A percentile compares a stretch with the other conserved stretches of the same genome.
phyloP scores from a whole-genome alignment of 1,140 invertebrate species.

The Lanistes nyassanus region DNA sequence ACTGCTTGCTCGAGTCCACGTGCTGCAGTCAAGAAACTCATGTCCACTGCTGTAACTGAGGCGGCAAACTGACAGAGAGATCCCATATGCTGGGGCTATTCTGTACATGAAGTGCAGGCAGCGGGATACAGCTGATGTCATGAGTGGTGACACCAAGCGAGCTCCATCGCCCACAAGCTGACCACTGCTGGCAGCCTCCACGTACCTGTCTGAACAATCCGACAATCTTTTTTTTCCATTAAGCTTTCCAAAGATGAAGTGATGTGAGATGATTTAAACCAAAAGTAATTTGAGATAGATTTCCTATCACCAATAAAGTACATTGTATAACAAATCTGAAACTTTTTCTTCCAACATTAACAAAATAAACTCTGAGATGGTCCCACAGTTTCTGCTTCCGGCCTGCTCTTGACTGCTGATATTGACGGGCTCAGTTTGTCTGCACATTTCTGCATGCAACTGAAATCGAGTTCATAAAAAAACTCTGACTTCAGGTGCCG shows the following conservation, averaged over 20 bases:
- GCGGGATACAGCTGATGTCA: constrained; percentile 20
- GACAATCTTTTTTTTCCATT: neutral
- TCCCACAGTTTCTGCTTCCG: neutral
- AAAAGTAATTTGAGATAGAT: neutral
- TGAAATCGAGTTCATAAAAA: too few species aligned
- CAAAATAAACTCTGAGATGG: neutral
- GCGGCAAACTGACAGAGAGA: constrained; percentile 13
- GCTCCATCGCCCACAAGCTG: neutral
- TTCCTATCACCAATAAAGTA: neutral
- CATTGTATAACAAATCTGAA: neutral
- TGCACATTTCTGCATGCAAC: too few species aligned
- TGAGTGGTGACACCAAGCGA: neutral
- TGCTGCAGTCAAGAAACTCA: constrained; percentile 19
- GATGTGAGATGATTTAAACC: neutral
- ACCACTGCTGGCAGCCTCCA: neutral
- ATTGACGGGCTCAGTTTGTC: neutral
- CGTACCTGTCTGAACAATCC: neutral
- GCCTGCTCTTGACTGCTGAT: neutral
- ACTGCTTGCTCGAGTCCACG: constrained; percentile 10
- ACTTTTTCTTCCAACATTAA: neutral
- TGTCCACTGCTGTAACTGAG: neutral
- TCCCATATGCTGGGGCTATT: neutral
- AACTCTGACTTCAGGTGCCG: too few species aligned
- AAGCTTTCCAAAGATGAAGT: neutral
- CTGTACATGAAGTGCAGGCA: constrained; percentile 22